A percentile compares a stretch with the other conserved stretches of the same genome.
These are phyloP conservation scores for Rhimphoctona megacephalus DNA, from an alignment of 2,888 invertebrate species.

Conservation along the genomic window DNA sequence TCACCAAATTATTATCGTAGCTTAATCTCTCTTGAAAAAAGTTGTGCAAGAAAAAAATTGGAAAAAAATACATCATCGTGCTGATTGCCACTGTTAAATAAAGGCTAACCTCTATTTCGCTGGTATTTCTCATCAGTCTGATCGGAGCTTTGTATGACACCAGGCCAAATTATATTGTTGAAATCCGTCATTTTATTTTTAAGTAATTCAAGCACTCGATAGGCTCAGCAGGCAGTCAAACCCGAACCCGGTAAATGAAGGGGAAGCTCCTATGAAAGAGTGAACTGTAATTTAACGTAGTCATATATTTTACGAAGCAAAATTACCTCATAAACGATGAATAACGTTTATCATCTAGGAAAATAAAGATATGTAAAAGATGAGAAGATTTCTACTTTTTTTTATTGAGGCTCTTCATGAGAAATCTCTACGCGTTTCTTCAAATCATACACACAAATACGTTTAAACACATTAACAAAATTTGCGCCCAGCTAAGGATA, in stretches of 20 bases:
- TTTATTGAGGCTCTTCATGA: neutral
- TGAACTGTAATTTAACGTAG: slow-evolving; percentile 8
- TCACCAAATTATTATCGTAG: neutral
- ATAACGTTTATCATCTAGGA: neutral
- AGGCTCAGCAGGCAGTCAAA: slow-evolving; percentile 23
- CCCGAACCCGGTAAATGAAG: neutral
- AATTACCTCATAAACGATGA: neutral
- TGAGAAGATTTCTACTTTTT: neutral
- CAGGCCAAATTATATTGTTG: slow-evolving; percentile 30
- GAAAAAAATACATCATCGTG: neutral
- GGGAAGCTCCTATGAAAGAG: slow-evolving; percentile 21
- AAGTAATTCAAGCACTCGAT: slow-evolving; percentile 16
- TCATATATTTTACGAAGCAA: slow-evolving; percentile 5
- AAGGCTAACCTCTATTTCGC: slow-evolving; percentile 20
- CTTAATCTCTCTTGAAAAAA: neutral
- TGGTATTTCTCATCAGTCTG: neutral
- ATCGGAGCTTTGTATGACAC: slow-evolving; percentile 15
- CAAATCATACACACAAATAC: no score
- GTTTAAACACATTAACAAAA: neutral
- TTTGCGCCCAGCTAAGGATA: neutral
- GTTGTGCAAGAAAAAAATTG: neutral
- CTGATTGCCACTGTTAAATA: slow-evolving; percentile 41
- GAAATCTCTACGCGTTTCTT: no score
- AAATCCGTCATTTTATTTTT: slow-evolving; percentile 48
- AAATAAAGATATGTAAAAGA: neutral